phyloP scores from a whole-genome alignment of 2,888 invertebrate genomes.

The Uropetala carovei region DNA sequence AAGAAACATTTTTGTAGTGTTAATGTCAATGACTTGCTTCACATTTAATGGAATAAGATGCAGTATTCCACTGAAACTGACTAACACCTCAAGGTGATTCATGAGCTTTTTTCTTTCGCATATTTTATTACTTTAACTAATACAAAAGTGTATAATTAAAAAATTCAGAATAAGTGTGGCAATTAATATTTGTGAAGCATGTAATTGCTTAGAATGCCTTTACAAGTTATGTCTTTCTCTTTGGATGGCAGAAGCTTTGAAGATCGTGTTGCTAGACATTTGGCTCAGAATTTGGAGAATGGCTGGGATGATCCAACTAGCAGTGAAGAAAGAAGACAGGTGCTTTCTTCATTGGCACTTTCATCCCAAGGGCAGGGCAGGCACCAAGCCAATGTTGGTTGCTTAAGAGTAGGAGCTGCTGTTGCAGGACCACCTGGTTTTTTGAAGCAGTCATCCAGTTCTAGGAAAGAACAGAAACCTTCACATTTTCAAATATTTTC shows the following conservation, averaged over 20 bases:
- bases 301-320: neutral
- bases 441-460: neutral
- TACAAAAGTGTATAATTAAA: neutral
- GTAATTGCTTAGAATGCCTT: neutral
- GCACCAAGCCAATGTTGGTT: neutral
- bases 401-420: slow-evolving; percentile 17
- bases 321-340: neutral
- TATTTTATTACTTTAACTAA: neutral
- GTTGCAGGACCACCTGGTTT: slow-evolving; percentile 31
- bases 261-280: slow-evolving; percentile 26
- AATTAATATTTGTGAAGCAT: neutral
- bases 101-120: too few relatives aligned
- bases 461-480: neutral
- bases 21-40: too few relatives aligned
- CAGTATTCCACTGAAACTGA: too few relatives aligned
- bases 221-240: neutral
- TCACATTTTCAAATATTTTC: slow-evolving; percentile 9
- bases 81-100: neutral
- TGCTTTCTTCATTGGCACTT: neutral
- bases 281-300: neutral
- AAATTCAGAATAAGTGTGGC: too few relatives aligned
- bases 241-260: slow-evolving; percentile 37
- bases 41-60: too few relatives aligned
- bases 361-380: neutral
- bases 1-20: too few relatives aligned